These are phyloP conservation scores for Paedocypris sp. DNA, from an alignment of 2,113 vertebrate species.

Conservation along the genomic window DNA sequence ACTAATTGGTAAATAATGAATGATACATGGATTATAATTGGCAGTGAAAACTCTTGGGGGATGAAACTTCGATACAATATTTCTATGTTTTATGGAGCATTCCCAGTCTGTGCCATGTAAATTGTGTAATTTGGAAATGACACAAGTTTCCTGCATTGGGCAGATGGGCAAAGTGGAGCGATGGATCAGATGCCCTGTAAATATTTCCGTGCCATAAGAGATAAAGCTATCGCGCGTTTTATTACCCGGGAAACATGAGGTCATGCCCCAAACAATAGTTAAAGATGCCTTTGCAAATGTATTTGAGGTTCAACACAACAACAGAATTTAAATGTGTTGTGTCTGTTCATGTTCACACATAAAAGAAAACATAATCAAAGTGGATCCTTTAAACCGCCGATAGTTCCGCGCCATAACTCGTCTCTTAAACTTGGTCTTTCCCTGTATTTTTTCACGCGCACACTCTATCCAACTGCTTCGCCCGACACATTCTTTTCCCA, in stretches of 20 bases:
- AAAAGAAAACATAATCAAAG: constrained; percentile 7
- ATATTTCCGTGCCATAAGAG: constrained; percentile 50
- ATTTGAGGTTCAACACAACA: constrained; percentile 25
- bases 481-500: background rate
- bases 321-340: constrained; percentile 23
- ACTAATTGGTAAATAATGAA: too few species aligned
- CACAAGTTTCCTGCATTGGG: constrained; percentile 52
- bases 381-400: constrained; percentile 5
- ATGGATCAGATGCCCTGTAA: constrained; percentile 62
- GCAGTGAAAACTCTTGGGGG: too few species aligned
- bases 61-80: too few species aligned
- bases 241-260: constrained; percentile 32
- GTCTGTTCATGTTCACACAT: background rate
- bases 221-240: constrained; percentile 50
- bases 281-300: constrained; percentile 24
- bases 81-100: constrained; percentile 62
- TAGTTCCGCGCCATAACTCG: background rate
- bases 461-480: background rate
- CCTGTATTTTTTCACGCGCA: background rate
- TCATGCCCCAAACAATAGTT: constrained; percentile 54
- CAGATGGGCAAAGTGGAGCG: constrained; percentile 60
- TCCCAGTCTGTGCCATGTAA: constrained; percentile 60
- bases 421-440: background rate
- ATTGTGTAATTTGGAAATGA: constrained; percentile 34
- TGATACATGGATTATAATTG: too few species aligned